phyloP scores from a whole-genome alignment of 2,113 vertebrate genomes.

The Podilymbus podiceps region DNA sequence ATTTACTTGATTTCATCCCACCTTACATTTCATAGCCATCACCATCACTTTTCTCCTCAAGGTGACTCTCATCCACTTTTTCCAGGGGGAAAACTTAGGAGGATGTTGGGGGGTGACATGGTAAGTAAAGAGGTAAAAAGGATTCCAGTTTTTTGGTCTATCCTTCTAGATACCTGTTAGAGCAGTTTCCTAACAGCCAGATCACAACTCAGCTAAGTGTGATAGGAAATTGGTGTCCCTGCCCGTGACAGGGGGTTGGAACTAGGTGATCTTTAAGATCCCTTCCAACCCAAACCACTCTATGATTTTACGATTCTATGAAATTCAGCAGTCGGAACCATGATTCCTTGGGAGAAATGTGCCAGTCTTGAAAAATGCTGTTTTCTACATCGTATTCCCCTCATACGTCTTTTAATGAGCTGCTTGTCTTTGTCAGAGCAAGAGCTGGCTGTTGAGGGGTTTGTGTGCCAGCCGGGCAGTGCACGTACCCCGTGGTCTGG shows the following conservation, averaged over 20 bases:
- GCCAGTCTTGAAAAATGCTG: neutral
- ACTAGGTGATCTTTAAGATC: too few relatives aligned
- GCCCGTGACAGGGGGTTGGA: too few relatives aligned
- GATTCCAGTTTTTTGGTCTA: neutral
- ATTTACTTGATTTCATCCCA: neutral
- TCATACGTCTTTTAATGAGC: neutral
- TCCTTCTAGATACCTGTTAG: neutral
- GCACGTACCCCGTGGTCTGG: rapidly evolving
- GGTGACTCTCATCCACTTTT: neutral
- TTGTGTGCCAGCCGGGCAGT: neutral
- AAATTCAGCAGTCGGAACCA: neutral
- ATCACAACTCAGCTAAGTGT: neutral
- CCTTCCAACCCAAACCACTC: too few relatives aligned
- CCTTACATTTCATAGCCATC: neutral
- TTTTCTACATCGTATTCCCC: neutral
- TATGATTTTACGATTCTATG: too few relatives aligned
- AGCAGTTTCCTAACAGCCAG: neutral
- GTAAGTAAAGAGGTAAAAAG: neutral
- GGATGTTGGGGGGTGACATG: neutral
- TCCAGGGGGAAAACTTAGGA: neutral
- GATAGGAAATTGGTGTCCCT: neutral
- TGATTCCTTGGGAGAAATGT: neutral
- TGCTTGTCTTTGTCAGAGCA: neutral
- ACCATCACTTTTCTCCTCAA: neutral
- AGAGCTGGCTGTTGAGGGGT: neutral